These are phyloP conservation scores for Ceuthmochares aereus DNA, from an alignment of 2,113 vertebrate genomes.

Conservation along the genomic window DNA sequence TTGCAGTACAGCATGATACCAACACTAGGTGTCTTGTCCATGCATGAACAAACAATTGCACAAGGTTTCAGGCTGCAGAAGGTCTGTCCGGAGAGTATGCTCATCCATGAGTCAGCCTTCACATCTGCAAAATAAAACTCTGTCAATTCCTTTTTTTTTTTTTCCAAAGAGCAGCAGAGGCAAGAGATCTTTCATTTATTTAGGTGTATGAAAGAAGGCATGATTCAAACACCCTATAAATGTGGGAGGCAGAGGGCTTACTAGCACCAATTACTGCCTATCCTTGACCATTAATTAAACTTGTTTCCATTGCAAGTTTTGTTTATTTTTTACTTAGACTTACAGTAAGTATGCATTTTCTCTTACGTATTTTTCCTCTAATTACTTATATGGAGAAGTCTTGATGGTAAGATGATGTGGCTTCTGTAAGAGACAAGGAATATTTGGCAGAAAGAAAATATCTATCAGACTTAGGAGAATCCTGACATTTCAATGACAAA, in stretches of 20 bases:
- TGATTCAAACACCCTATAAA: not conserved
- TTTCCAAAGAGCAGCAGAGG: not conserved
- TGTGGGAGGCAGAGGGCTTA: not conserved
- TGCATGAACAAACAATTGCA: not conserved
- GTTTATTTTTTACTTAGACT: not conserved
- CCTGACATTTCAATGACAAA: not conserved
- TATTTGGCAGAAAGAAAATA: not conserved
- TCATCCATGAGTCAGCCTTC: not conserved
- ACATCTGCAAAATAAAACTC: not conserved
- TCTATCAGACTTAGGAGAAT: not conserved
- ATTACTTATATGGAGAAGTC: not conserved
- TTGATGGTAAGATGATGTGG: not conserved
- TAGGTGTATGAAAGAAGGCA: not conserved
- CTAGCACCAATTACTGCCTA: not conserved
- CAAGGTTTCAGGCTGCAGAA: not conserved
- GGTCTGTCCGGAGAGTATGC: not conserved
- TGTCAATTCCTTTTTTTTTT: not conserved
- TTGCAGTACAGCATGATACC: accelerated
- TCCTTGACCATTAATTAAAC: not conserved
- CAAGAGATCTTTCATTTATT: not conserved
- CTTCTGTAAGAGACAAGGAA: not conserved
- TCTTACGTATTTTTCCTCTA: not conserved
- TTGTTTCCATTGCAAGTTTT: not conserved
- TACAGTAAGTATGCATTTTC: not conserved
- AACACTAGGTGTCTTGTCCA: accelerated